Evolutionary conservation across 1,140 invertebrate species (phyloP), one percentile per base, ranked within the genome.

Genomic region (Sinonovacula constricta): DNA sequence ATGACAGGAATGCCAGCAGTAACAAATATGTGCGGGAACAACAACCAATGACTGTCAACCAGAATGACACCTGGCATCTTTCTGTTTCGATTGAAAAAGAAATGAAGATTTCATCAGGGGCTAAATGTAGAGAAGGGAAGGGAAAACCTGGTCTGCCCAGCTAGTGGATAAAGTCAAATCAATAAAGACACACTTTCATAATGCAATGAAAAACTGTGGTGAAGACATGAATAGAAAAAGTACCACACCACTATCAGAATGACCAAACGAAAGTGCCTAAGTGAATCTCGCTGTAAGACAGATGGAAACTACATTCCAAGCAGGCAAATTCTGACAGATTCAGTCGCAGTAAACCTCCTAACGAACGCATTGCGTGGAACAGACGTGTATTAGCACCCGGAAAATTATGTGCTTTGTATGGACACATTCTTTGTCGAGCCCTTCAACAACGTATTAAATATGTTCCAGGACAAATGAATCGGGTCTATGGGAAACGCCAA

Each of bases 391-490:
- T 10, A 45, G 18, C 39, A 45, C 39, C 39, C 39, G 39, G 39
- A 45, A 45, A 45, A 45, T 45, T 45, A 45, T 45, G 39, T 45
- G 39, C 39, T 7, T 45, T 45, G 39, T 45, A 45, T 45, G 39
- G 39, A 45, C 39, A 45, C 39, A 45, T 45, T 45, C 39, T 45
- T 45, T 45, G 39, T 45, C 39, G 39, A 45, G 39, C 18, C 39
- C 39, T 45, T 45, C 39, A 45, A 45, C 39, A 45, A 45, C 39
- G 39, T 45, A 45, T 45, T 45, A 45, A 45, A 45, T 45, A 45
- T 45, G 39, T 10, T 45, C 39, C 39, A 45, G 39, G 39, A 45
- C 39, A 45, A 45, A 18, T 18, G 39, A 45, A 45, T 45, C 39
- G 39, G 39, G 39, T 45, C 39, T 45, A 45, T 45, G 39, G 39